Base-by-base conservation (phyloP, 2,113 vertebrate species). In the Megaleporinus macrocephalus region DNA sequence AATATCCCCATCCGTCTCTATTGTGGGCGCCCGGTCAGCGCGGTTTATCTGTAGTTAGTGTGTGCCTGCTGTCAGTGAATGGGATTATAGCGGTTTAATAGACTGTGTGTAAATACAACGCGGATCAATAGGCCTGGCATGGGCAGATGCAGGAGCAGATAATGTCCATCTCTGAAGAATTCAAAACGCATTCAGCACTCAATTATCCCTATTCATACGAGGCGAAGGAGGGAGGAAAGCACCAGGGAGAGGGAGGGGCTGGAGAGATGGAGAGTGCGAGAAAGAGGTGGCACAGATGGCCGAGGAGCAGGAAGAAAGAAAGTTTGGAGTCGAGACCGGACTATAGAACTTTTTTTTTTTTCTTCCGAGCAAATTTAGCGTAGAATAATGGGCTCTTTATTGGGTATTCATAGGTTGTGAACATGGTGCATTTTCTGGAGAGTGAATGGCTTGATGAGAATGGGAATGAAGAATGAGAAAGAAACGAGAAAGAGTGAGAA, bases 141-240 rank as follows among this genome's bases (percentile, higher is more conserved):
- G 93, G 96, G 95, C 96, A 98, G 96, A 97, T 98, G 96, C 95
- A 94, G 91, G 93, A 93, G 94, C 95, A 96, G 96, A 95, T 93
- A 92, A 92, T 89, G 68, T 89, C 87, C 88, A 90, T 89, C 22
- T 92, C 91, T 90, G 93, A 93, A 92, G 95, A 95, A 96, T 95
- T 96, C 94, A 94, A 94, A 96, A 95, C 83, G 84, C 96, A 91
- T 92, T 91, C 92, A 91, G 93, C 90, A 95, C 95, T 96, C 95
- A 94, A 95, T 97, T 95, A 95, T 95, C 91, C 91, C 87, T 74
- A 90, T 93, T 94, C 93, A 96, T 82, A 88, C 90, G 78, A 78
- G 91, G 71, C 53, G 74, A 86, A 86, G 84, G 78, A 86, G 63
- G 84, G 78, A 86, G 63, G 57, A 18, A 55, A 49, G 53, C 53